These are phyloP conservation scores for Daboia siamensis DNA, from an alignment of 2,113 vertebrate species.

Conservation along the genomic window DNA sequence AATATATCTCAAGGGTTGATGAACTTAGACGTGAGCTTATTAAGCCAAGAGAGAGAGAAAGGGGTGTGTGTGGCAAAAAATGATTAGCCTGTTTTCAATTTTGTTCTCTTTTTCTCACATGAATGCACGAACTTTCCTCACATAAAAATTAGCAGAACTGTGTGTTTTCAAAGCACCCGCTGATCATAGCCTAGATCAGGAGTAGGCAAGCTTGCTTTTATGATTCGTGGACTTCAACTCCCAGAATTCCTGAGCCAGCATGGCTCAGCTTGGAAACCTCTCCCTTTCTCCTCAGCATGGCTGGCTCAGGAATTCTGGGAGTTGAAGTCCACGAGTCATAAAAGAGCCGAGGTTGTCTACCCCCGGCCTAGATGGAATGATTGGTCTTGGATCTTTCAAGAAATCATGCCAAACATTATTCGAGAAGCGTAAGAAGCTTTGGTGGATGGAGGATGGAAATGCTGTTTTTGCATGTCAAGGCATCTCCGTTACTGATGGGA, in stretches of 20 bases:
- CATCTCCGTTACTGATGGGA: not conserved
- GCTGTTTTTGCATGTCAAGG: not conserved
- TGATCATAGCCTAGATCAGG: not conserved
- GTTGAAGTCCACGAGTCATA: too few species aligned
- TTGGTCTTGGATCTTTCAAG: not conserved
- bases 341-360: too few species aligned
- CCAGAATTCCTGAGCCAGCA: too few species aligned
- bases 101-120: not conserved
- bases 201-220: too few species aligned
- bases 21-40: not conserved
- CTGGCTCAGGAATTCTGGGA: too few species aligned
- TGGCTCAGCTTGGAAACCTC: too few species aligned
- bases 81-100: not conserved
- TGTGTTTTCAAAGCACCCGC: not conserved
- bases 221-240: too few species aligned
- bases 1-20: not conserved
- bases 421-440: conserved; percentile 1
- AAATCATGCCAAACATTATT: not conserved
- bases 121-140: not conserved
- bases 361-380: not conserved
- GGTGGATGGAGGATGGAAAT: not conserved
- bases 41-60: not conserved
- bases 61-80: too few species aligned
- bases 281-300: too few species aligned
- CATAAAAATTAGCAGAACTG: not conserved